Evolutionary conservation across 2,888 invertebrate genomes (phyloP), one percentile per base, ranked within the genome.

Genomic region (Crepidodera aurea): DNA sequence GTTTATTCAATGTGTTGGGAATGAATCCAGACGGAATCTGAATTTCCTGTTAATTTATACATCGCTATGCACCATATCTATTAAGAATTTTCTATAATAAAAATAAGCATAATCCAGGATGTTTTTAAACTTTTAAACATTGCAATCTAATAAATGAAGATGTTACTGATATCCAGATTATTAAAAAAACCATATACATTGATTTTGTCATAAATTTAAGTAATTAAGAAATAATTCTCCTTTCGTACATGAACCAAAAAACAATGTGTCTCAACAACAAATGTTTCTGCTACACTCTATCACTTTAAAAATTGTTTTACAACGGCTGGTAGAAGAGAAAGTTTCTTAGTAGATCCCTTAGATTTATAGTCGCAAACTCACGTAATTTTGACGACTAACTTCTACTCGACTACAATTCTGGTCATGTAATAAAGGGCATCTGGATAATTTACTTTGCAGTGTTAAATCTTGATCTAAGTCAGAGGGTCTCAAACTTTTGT

Each of bases 371-470:
- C 62, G 56, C 55, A 67, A 68, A 71, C 70, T 71, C 68, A 64
- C 68, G 67, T 72, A 72, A 72, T 70, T 72, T 62, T 64, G 62
- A 65, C 64, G 60, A 61, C 65, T 55, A 67, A 71, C 68, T 68
- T 68, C 66, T 61, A 59, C 64, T 61, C 55, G 60, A 58, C 50
- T 60, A 58, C 58, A 59, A 66, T 65, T 63, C 67, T 65, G 70
- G 69, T 67, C 71, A 71, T 71, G 71, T 72, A 72, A 72, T 73
- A 70, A 70, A 66, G 69, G 69, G 65, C 73, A 72, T 73, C 71
- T 72, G 73, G 69, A 66, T 71, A 69, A 71, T 72, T 66, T 70
- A 68, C 69, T 73, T 71, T 67, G 59, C 67, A 71, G 69, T 69
- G 60, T 67, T 72, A 69, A 72, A 71, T 73, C 69, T 69, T 68